Percentiles rank a stretch among this genome's conserved stretches.
Evolutionary conservation across 2,888 invertebrate species (phyloP).

Genomic region (Ethmia dodecea): DNA sequence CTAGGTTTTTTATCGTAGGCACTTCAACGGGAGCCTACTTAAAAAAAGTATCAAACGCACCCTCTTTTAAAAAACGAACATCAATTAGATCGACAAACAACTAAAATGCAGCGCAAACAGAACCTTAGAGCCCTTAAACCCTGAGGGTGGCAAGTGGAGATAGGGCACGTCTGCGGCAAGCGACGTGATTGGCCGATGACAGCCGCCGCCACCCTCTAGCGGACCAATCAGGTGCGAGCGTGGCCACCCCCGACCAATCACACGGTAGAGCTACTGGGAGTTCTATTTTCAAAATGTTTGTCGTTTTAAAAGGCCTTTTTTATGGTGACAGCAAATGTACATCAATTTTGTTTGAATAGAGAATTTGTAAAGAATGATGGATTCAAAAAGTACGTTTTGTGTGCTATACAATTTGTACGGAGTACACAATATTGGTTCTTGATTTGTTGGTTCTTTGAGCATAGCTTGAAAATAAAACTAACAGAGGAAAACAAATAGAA

Average conservation of each 20-base stretch:
- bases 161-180: conserved; percentile 56
- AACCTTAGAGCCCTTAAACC: conserved; percentile 55
- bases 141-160: conserved; percentile 51
- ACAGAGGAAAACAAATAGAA: too few species aligned
- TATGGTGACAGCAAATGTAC: conserved; percentile 13
- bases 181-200: conserved; percentile 42
- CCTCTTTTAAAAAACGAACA: conserved; percentile 49
- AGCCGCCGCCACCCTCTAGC: conserved; percentile 28
- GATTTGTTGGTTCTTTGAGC: neutral
- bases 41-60: conserved; percentile 20
- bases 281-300: conserved; percentile 33
- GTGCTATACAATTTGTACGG: neutral
- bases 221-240: conserved; percentile 35
- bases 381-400: neutral
- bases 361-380: conserved; percentile 1
- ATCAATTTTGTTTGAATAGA: conserved; percentile 16
- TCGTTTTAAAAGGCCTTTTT: conserved; percentile 20
- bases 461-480: too few species aligned
- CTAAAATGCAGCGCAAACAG: conserved; percentile 69
- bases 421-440: neutral
- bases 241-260: conserved; percentile 43
- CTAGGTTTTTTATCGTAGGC: too few species aligned
- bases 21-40: neutral
- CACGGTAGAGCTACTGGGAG: conserved; percentile 27
- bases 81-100: conserved; percentile 71